A percentile compares a stretch with the other conserved stretches of the same genome.
phyloP scores from a whole-genome alignment of 2,888 invertebrate species.

The Drosophila barbarae region DNA sequence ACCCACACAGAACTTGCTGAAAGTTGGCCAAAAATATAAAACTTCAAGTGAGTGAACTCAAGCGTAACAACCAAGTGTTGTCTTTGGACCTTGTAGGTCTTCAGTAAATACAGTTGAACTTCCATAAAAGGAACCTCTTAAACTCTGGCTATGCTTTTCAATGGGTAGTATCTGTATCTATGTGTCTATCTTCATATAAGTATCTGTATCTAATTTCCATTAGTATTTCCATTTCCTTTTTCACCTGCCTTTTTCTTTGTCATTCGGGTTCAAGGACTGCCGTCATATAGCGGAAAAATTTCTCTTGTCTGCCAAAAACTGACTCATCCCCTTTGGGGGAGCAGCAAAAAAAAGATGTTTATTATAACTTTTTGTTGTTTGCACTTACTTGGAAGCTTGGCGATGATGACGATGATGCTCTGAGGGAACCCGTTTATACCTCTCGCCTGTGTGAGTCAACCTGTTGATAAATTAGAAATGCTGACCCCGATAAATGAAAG shows the following conservation, averaged over 20 bases:
- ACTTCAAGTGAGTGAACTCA: conserved; percentile 29
- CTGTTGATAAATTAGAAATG: conserved; percentile 29
- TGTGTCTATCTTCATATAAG: not conserved
- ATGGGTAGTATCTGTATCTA: too few species aligned
- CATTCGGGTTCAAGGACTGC: conserved; percentile 35
- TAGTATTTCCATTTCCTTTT: conserved; percentile 11
- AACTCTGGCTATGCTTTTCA: not conserved
- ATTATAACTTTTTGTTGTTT: conserved; percentile 28
- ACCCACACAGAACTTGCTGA: conserved; percentile 21
- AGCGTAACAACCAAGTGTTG: not conserved
- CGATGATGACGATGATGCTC: conserved; percentile 21
- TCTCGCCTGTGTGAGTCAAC: conserved; percentile 28
- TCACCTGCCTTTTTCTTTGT: conserved; percentile 9
- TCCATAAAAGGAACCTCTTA: not conserved
- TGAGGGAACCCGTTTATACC: conserved; percentile 33
- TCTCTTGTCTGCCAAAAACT: conserved; percentile 29
- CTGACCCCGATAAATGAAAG: conserved; percentile 17
- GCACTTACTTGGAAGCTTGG: conserved; percentile 41
- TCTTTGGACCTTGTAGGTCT: conserved; percentile 10
- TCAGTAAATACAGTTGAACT: conserved; percentile 11
- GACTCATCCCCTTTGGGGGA: conserved; percentile 18
- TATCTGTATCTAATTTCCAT: not conserved
- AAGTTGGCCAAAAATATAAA: conserved; percentile 20
- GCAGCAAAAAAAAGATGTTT: conserved; percentile 3
- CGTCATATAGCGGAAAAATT: conserved; percentile 11